These are phyloP conservation scores for Plumapathes pennacea DNA, from an alignment of 92 coral and sea anemone genomes.

Conservation along the genomic window DNA sequence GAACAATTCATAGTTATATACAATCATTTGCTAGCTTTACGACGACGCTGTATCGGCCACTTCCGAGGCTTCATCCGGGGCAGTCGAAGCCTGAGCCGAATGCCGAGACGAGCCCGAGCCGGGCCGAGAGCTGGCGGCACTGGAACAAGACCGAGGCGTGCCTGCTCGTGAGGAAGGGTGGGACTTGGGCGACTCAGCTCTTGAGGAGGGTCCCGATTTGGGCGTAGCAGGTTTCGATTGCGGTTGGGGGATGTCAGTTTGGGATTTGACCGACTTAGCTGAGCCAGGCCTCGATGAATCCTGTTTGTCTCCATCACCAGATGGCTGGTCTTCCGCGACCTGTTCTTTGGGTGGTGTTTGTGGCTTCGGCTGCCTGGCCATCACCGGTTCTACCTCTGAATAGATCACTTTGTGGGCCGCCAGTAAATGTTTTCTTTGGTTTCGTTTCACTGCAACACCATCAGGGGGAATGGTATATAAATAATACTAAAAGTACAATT, in stretches of 20 bases:
- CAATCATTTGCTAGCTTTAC: too few relatives aligned
- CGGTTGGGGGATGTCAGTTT: conserved; percentile 41
- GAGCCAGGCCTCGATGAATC: conserved; percentile 26
- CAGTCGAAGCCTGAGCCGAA: conserved; percentile 67
- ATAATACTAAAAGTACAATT: too few relatives aligned
- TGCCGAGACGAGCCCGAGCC: conserved; percentile 67
- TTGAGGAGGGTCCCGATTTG: conserved; percentile 53
- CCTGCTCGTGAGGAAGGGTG: conserved; percentile 45
- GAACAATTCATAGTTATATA: too few relatives aligned
- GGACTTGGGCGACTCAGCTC: conserved; percentile 54
- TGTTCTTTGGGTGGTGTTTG: conserved; percentile 43
- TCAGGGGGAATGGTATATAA: not conserved
- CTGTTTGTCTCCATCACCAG: conserved; percentile 23
- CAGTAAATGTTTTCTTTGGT: conserved; percentile 85
- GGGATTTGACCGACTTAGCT: conserved; percentile 38
- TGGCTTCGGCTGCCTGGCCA: conserved; percentile 61
- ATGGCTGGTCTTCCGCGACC: conserved; percentile 34
- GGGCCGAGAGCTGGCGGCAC: conserved; percentile 74
- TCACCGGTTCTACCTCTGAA: conserved; percentile 55
- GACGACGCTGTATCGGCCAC: too few relatives aligned
- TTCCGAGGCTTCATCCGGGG: conserved; percentile 16
- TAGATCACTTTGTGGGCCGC: conserved; percentile 98
- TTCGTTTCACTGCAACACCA: conserved; percentile 63
- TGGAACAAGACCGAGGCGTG: conserved; percentile 38
- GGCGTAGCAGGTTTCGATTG: conserved; percentile 51